These are phyloP conservation scores for Cinclus cinclus DNA, from an alignment of 2,113 vertebrate genomes.

Conservation along the genomic window DNA sequence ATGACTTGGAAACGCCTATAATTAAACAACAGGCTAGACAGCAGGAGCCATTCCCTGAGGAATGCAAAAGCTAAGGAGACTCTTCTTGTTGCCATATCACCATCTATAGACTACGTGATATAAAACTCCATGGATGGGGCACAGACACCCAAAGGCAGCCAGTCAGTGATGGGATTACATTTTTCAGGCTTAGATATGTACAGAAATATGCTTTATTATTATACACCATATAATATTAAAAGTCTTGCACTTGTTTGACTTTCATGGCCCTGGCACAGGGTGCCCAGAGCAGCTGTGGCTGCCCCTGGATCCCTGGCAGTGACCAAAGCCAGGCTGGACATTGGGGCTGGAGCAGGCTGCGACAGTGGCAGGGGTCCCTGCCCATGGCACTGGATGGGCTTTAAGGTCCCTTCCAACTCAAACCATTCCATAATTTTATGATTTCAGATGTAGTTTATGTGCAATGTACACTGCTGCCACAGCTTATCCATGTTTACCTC, in stretches of 20 bases:
- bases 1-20: not conserved
- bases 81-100: not conserved
- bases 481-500: fast-evolving
- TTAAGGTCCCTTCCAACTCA: not conserved
- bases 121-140: fast-evolving
- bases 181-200: not conserved
- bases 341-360: not conserved
- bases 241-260: not conserved
- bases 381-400: not conserved
- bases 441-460: not conserved
- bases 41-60: not conserved
- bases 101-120: not conserved
- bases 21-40: not conserved
- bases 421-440: not conserved
- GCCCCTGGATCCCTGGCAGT: not conserved
- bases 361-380: not conserved
- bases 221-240: fast-evolving
- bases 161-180: not conserved
- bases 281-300: not conserved
- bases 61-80: not conserved
- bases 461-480: not conserved
- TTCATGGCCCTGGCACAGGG: not conserved
- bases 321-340: not conserved
- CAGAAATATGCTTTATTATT: not conserved
- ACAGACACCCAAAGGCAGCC: not conserved